Base-by-base conservation (phyloP, 2,113 vertebrate genomes). In the Anolis carolinensis region DNA sequence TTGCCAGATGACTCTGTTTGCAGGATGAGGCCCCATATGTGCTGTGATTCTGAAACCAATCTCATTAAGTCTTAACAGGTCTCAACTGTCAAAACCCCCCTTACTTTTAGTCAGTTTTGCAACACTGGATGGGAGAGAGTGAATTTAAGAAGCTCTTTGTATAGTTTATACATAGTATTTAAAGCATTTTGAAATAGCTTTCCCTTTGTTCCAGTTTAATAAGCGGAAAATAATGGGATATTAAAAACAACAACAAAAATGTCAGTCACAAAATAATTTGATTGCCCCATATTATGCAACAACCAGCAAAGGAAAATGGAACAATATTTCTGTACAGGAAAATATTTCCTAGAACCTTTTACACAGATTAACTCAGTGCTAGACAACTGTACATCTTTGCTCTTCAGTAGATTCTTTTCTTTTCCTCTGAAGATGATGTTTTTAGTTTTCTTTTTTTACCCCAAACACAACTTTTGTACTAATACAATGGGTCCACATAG, bases 211-310 rank as follows among this genome's bases (percentile, higher is more conserved):
- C 67, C 71, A 39, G 25, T 36, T 68, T 89, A 92, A 79, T 78
- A 82, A 88, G 91, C 83, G 77, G 11, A 68, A 52, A 75, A 63
- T 93, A 87, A 86, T 91, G 13, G 92, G 93, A 84, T 88, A 77
- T 81, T 73, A 86, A 52, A 76, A 7, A 48, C 87, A 86, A 90
- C 77, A 91, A 88, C 75, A 90, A n/a, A 36, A 87, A 86, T 90
- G 48, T 81, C 85, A 87, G 85, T 85, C 18, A 4, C 7, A 62
- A 25, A 55, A 91, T 79, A 89, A 67, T 77, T 80, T n/a, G 87
- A 2, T 39, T 82, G 75, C 55, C 62, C 80, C 63, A 81, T 90
- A 86, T 81, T 92, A 59, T 67, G 9, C 80, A 50, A 73, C 67
- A 84, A 11, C 14, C 20, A 44, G 50, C 36, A 68, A 68, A 34